A percentile compares a stretch with the other conserved stretches of the same genome.
Evolutionary conservation across 1,140 invertebrate species (phyloP).

Genomic region (Euwallacea similis): DNA sequence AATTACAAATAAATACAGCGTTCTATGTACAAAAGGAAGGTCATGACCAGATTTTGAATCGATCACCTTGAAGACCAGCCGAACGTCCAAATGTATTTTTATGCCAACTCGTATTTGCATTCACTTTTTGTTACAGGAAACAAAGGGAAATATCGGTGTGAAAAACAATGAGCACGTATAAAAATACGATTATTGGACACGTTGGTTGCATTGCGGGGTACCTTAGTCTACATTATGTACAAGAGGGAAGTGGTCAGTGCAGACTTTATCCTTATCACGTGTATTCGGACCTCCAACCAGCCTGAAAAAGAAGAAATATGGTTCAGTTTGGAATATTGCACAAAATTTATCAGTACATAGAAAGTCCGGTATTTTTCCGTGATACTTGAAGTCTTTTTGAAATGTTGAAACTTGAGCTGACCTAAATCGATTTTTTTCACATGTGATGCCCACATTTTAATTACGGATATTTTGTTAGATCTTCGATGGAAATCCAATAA

Average conservation of each 20-base stretch:
- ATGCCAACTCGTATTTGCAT: constrained; percentile 2
- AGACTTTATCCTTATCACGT: constrained; percentile 49
- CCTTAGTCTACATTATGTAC: not conserved
- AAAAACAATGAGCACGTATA: not conserved
- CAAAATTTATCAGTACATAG: too few species aligned
- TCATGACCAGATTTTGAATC: constrained; percentile 27
- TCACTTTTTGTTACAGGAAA: constrained; percentile 2
- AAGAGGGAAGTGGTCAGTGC: not conserved
- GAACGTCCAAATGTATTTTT: constrained; percentile 11
- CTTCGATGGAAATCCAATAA: too few species aligned
- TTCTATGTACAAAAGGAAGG: constrained; percentile 18
- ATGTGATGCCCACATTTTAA: too few species aligned
- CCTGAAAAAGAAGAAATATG: constrained; percentile 49
- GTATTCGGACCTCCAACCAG: constrained; percentile 54
- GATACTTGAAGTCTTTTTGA: too few species aligned
- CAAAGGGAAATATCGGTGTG: not conserved
- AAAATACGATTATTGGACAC: not conserved
- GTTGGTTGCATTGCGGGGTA: not conserved
- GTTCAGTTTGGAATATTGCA: too few species aligned
- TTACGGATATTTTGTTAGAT: too few species aligned
- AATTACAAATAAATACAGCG: constrained; percentile 32
- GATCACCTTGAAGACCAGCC: constrained; percentile 21
- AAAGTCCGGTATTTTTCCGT: too few species aligned
- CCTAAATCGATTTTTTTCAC: too few species aligned
- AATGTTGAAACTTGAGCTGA: too few species aligned